Percentiles rank a stretch among this genome's conserved stretches.
These are phyloP conservation scores for Dendrocincla tyrannina DNA, from an alignment of 2,797 vertebrate species.

Conservation along the genomic window DNA sequence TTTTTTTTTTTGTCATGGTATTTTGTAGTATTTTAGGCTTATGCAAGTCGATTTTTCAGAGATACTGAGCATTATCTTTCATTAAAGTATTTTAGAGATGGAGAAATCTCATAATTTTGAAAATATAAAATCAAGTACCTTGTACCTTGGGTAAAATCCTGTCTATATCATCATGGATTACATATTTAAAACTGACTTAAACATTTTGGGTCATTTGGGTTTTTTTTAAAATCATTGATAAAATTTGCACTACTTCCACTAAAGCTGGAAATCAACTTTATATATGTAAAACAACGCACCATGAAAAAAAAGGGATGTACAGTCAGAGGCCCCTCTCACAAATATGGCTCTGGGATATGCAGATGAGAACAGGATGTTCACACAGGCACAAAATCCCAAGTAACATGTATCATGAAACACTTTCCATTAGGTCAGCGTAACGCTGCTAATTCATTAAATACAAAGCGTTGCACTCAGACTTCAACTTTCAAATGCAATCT, in stretches of 20 bases:
- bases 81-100: neutral
- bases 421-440: conserved; percentile 14
- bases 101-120: neutral
- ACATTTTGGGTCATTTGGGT: fast-evolving
- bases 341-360: neutral
- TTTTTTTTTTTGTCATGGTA: neutral
- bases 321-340: neutral
- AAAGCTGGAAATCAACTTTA: neutral
- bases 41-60: neutral
- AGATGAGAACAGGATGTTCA: conserved; percentile 42
- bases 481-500: neutral
- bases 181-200: neutral
- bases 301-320: neutral
- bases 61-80: neutral
- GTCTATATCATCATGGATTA: neutral
- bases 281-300: neutral
- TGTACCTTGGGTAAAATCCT: neutral
- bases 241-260: neutral
- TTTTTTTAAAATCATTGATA: neutral
- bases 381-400: conserved; percentile 27
- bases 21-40: neutral
- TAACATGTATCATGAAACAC: neutral
- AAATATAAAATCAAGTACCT: neutral
- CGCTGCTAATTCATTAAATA: neutral
- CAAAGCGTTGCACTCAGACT: neutral